Conservation (phyloP, 1,140 invertebrate genomes). For the Bursaphelenchus mucronatus region DNA sequence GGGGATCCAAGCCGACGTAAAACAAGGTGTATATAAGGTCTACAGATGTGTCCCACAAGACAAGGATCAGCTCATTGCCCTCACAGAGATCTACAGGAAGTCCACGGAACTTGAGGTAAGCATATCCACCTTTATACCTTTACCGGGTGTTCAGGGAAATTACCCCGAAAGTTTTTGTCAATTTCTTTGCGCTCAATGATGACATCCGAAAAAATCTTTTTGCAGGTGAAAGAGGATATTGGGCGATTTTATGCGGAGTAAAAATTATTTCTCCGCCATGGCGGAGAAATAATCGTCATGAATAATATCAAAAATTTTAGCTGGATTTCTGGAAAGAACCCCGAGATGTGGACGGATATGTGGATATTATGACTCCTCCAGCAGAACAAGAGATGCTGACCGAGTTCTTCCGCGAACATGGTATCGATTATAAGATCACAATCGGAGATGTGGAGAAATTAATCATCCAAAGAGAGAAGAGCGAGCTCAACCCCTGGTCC, state of each 20-base stretch:
- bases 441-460: constrained; percentile 69
- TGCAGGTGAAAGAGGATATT: no score
- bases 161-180: no score
- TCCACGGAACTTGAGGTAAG: constrained; percentile 6
- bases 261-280: no score
- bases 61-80: constrained; percentile 1
- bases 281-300: no score
- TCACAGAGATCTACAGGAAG: constrained; percentile 4
- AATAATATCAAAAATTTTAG: constrained; percentile 37
- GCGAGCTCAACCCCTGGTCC: neutral
- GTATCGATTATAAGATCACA: constrained; percentile 69
- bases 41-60: no score
- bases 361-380: constrained; percentile 71
- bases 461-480: constrained; percentile 54
- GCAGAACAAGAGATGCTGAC: constrained; percentile 68
- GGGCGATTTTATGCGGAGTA: neutral
- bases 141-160: no score
- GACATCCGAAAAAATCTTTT: no score
- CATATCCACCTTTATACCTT: no score
- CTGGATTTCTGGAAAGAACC: constrained; percentile 66
- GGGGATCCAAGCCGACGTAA: no score
- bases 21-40: no score
- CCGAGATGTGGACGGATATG: constrained; percentile 65
- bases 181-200: no score
- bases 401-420: constrained; percentile 67